These are phyloP conservation scores for Lethenteron reissneri DNA, from an alignment of 2,113 vertebrate genomes.

Conservation along the genomic window DNA sequence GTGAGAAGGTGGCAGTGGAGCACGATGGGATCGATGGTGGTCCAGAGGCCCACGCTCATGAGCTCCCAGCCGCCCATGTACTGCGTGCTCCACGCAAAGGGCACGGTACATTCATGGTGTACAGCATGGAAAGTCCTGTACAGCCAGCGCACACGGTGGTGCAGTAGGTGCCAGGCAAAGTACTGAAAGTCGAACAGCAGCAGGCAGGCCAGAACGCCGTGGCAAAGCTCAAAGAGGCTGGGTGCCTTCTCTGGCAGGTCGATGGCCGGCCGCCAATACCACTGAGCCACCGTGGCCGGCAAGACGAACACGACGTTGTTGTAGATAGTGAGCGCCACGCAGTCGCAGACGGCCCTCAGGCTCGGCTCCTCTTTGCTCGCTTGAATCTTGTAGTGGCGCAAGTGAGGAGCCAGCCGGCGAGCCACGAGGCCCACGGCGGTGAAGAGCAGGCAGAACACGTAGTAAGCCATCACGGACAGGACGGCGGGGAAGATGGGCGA, in stretches of 20 bases:
- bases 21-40: slow-evolving; percentile 30
- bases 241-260: slow-evolving; percentile 26
- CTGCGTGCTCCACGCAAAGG: slow-evolving; percentile 38
- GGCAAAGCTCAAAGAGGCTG: slow-evolving; percentile 23
- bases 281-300: slow-evolving; percentile 31
- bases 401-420: too few species aligned
- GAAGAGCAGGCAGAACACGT: too few species aligned
- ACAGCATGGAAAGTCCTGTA: slow-evolving; percentile 37
- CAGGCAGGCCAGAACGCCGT: slow-evolving; percentile 32
- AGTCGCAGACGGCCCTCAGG: slow-evolving; percentile 17
- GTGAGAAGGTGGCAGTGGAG: slow-evolving; percentile 38
- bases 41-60: slow-evolving; percentile 35
- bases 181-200: slow-evolving; percentile 46
- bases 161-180: slow-evolving; percentile 37
- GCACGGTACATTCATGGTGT: slow-evolving; percentile 34
- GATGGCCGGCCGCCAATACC: slow-evolving; percentile 33
- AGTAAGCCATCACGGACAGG: too few species aligned
- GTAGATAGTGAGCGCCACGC: slow-evolving; percentile 26
- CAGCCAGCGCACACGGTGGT: slow-evolving; percentile 33
- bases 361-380: too few species aligned
- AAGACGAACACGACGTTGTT: slow-evolving; percentile 39
- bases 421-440: too few species aligned
- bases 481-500: too few species aligned
- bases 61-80: slow-evolving; percentile 39
- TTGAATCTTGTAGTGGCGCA: too few species aligned